phyloP scores from a whole-genome alignment of 2,888 invertebrate genomes.

The Ctena decussata region DNA sequence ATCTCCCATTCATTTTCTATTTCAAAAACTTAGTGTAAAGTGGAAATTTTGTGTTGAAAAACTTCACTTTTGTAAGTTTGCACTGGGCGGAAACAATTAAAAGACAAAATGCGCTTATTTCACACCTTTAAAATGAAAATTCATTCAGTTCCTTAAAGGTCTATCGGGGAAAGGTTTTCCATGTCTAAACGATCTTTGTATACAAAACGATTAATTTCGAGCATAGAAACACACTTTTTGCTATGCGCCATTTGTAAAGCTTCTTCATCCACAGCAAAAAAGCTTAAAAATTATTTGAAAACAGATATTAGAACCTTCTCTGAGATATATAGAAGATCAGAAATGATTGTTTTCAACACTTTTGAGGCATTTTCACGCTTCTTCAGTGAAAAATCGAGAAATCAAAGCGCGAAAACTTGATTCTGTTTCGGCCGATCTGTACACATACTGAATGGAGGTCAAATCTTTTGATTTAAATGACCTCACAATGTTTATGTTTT shows the following conservation, averaged over 20 bases:
- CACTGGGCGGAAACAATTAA: constrained; percentile 10
- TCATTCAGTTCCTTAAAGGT: constrained; percentile 38
- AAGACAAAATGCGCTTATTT: neutral
- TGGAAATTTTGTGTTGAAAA: constrained; percentile 40
- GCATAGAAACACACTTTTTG: constrained; percentile 58
- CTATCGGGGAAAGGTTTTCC: constrained; percentile 8
- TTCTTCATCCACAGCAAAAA: neutral
- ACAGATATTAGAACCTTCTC: neutral
- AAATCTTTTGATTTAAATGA: neutral
- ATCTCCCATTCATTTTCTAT: neutral
- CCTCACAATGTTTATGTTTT: neutral
- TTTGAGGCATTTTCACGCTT: neutral
- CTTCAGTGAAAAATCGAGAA: neutral
- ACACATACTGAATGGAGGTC: constrained; percentile 6
- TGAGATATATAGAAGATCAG: too few relatives aligned
- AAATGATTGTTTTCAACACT: neutral
- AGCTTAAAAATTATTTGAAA: neutral
- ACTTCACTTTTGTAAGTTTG: constrained; percentile 48
- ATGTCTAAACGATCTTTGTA: neutral
- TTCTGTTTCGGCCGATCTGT: neutral
- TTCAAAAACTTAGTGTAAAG: constrained; percentile 50
- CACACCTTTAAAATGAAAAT: constrained; percentile 31
- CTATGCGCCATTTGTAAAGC: constrained; percentile 54
- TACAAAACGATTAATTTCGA: constrained; percentile 45
- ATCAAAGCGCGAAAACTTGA: neutral